These are phyloP conservation scores for Megaceryle torquata DNA, from an alignment of 2,113 vertebrate species.

Conservation along the genomic window DNA sequence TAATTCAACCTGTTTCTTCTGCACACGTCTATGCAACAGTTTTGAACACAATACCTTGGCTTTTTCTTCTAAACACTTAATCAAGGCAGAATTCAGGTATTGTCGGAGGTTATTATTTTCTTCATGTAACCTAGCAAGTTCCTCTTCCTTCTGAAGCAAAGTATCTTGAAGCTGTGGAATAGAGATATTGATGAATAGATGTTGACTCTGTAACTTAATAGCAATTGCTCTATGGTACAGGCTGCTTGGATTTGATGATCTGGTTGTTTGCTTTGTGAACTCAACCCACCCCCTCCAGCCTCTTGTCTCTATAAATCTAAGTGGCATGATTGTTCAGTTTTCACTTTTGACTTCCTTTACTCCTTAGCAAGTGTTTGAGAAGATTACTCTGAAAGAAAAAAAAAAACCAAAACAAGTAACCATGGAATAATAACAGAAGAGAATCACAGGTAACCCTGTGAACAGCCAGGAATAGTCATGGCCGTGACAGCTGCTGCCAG, in stretches of 20 bases:
- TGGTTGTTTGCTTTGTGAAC: conserved; percentile 64
- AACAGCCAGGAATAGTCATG: background rate
- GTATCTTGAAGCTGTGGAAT: conserved; percentile 89
- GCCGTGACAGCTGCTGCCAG: background rate
- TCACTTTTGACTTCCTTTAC: conserved; percentile 54
- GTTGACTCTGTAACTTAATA: conserved; percentile 74
- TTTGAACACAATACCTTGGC: conserved; percentile 77
- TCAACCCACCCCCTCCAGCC: background rate
- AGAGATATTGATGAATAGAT: conserved; percentile 60
- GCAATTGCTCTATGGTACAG: conserved; percentile 24
- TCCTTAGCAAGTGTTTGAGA: conserved; percentile 45
- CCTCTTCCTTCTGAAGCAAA: conserved; percentile 91
- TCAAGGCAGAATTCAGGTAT: conserved; percentile 87
- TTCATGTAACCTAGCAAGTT: conserved; percentile 88
- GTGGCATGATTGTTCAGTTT: conserved; percentile 58
- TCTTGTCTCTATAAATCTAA: conserved; percentile 32
- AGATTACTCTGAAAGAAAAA: conserved; percentile 24
- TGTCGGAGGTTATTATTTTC: conserved; percentile 90
- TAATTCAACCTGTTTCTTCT: background rate
- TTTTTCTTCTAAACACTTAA: conserved; percentile 86
- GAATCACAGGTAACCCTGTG: conserved; percentile 7
- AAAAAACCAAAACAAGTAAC: background rate
- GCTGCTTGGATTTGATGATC: conserved; percentile 46
- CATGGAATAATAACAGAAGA: conserved; percentile 12
- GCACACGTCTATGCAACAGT: background rate